Percentiles rank a stretch among this genome's conserved stretches.
phyloP scores from a whole-genome alignment of 2,888 invertebrate genomes.

The Hydroisotoma schaefferi region DNA sequence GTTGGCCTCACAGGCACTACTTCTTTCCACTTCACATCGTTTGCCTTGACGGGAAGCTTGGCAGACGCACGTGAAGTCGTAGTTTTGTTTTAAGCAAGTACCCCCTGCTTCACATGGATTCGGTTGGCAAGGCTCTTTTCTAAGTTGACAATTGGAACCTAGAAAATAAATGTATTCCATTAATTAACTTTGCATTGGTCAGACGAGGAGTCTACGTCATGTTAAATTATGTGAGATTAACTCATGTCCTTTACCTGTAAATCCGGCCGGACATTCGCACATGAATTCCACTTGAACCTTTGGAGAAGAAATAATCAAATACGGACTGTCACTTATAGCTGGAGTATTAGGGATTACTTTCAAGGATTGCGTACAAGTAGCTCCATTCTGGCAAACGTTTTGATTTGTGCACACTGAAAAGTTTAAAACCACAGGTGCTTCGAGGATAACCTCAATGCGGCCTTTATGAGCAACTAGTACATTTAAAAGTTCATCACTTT shows the following conservation, averaged over 20 bases:
- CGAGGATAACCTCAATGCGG: slow-evolving; percentile 63
- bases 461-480: slow-evolving; percentile 64
- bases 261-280: slow-evolving; percentile 79
- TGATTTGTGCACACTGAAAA: slow-evolving; percentile 66
- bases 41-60: slow-evolving; percentile 74
- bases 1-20: slow-evolving; percentile 77
- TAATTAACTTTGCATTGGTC: neutral
- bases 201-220: neutral
- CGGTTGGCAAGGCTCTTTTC: slow-evolving; percentile 85
- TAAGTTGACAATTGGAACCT: slow-evolving; percentile 64
- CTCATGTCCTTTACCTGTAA: slow-evolving; percentile 67
- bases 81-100: slow-evolving; percentile 76
- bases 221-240: neutral
- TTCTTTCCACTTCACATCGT: slow-evolving; percentile 76
- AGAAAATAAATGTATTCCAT: neutral
- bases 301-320: slow-evolving; percentile 78
- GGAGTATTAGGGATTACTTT: slow-evolving; percentile 63
- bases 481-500: slow-evolving; percentile 63
- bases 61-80: slow-evolving; percentile 79
- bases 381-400: slow-evolving; percentile 70
- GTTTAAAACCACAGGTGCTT: slow-evolving; percentile 62
- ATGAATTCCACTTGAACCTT: slow-evolving; percentile 70
- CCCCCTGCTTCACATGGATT: slow-evolving; percentile 82
- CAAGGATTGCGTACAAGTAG: slow-evolving; percentile 69
- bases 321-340: slow-evolving; percentile 70